Percentiles rank a stretch among this genome's conserved stretches.
phyloP scores from a whole-genome alignment of 2,797 vertebrate genomes.

The Eulemur rubriventer region DNA sequence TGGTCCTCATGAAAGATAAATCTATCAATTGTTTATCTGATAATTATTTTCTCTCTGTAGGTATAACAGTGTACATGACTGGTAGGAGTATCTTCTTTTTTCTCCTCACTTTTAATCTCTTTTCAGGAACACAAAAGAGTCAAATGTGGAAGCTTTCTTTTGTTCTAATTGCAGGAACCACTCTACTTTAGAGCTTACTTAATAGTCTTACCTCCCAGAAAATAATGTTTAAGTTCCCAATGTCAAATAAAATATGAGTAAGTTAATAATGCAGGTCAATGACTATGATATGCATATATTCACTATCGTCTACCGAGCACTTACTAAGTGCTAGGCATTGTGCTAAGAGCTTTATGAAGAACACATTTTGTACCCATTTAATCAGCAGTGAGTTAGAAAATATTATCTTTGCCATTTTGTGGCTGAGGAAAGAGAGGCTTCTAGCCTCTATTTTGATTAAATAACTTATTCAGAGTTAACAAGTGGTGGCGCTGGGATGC shows the following conservation, averaged over 20 bases:
- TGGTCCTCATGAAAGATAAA: slow-evolving; percentile 15
- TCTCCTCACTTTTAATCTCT: neutral
- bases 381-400: neutral
- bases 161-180: neutral
- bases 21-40: neutral
- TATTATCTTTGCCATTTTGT: neutral
- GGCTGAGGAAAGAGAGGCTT: neutral
- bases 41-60: slow-evolving; percentile 47
- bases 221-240: neutral
- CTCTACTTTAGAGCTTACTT: neutral
- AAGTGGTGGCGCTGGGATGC: neutral
- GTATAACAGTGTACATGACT: neutral
- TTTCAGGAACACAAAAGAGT: neutral
- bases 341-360: neutral
- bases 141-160: neutral
- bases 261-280: neutral
- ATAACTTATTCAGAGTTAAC: neutral
- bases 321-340: neutral
- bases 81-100: neutral
- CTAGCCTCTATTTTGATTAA: neutral
- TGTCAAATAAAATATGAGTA: neutral
- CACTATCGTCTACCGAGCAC: neutral
- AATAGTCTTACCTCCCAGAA: neutral
- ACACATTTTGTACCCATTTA: neutral
- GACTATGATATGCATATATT: neutral